Conservation (phyloP, 2,113 vertebrate genomes). For the Enhydra lutris region DNA sequence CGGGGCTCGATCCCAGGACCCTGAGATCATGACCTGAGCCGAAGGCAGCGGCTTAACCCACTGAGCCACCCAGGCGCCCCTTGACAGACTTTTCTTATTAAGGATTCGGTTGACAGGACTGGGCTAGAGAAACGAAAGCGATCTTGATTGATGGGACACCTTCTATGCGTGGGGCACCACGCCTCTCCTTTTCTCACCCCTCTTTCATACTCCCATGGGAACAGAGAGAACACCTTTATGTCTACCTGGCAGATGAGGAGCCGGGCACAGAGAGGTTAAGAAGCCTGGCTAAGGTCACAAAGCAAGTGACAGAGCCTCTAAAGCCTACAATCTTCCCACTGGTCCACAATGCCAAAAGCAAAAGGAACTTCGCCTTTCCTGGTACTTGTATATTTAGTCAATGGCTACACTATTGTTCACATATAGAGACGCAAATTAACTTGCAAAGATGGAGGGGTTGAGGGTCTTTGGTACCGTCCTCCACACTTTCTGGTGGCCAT, state of each 20-base stretch:
- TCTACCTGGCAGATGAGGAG: not conserved
- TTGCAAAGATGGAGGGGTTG: not conserved
- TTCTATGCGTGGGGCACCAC: accelerated
- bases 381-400: not conserved
- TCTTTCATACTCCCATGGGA: not conserved
- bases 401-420: not conserved
- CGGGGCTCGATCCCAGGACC: too few species aligned
- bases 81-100: not conserved
- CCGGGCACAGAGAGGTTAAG: not conserved
- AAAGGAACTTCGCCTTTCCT: not conserved
- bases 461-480: not conserved
- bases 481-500: not conserved
- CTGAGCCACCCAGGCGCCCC: too few species aligned
- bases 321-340: not conserved
- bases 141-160: not conserved
- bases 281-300: not conserved
- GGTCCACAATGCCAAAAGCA: not conserved
- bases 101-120: not conserved
- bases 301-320: not conserved
- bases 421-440: not conserved
- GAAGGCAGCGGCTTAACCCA: too few species aligned
- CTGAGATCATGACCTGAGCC: too few species aligned
- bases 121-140: not conserved
- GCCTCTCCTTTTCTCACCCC: not conserved
- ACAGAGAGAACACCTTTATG: not conserved